Conservation (phyloP, 2,113 vertebrate species). For the Anarhynchus alexandrinus region DNA sequence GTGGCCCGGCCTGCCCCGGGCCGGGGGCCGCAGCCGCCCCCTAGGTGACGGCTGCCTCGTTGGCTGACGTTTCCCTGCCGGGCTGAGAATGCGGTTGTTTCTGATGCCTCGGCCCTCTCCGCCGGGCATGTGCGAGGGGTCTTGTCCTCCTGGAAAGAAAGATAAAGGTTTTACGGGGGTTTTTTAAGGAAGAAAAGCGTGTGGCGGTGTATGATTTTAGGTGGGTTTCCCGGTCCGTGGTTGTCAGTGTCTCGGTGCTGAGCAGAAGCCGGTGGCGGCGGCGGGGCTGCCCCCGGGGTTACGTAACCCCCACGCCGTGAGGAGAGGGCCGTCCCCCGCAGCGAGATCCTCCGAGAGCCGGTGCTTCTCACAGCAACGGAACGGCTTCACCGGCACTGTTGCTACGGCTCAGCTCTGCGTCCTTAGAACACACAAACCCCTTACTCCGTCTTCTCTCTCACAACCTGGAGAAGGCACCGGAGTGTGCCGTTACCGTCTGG, state of each 20-base stretch:
- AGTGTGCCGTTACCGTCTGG: rapidly evolving
- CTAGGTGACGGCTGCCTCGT: not conserved
- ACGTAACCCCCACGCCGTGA: rapidly evolving
- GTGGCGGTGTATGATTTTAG: rapidly evolving
- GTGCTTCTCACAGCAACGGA: not conserved
- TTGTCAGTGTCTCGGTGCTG: not conserved
- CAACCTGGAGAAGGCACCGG: not conserved
- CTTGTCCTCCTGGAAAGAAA: not conserved
- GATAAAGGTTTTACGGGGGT: rapidly evolving
- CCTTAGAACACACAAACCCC: not conserved
- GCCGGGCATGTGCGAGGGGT: not conserved
- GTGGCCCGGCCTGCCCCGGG: not conserved
- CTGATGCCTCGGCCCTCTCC: not conserved
- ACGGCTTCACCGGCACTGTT: too few relatives aligned
- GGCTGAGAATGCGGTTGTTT: rapidly evolving
- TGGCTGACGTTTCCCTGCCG: not conserved
- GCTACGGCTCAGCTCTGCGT: not conserved
- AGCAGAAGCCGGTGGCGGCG: rapidly evolving
- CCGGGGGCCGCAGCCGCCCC: not conserved
- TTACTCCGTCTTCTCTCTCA: not conserved
- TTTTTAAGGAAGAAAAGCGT: not conserved
- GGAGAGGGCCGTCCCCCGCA: not conserved
- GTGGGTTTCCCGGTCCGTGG: rapidly evolving
- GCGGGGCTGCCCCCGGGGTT: not conserved
- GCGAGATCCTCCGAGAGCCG: too few relatives aligned